These are phyloP conservation scores for Pseudachorutes palmiensis DNA, from an alignment of 1,140 invertebrate genomes.

Conservation along the genomic window DNA sequence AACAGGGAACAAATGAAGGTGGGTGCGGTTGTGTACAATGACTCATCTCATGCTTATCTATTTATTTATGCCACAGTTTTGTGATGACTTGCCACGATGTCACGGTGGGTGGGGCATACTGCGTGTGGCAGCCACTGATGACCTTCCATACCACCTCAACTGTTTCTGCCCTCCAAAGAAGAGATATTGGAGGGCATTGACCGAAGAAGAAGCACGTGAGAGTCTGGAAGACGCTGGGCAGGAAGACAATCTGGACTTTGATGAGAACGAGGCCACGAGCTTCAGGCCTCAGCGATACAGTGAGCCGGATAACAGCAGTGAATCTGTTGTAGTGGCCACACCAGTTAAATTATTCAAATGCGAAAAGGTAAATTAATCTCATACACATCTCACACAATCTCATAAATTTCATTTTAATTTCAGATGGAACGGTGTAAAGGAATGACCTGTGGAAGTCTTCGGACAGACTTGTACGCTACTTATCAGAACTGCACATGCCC, in stretches of 20 bases:
- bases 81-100: neutral
- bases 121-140: neutral
- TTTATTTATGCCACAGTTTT: conserved; percentile 5
- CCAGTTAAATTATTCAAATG: conserved; percentile 2
- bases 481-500: conserved; percentile 11
- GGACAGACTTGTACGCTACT: neutral
- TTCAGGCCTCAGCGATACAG: neutral
- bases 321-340: neutral
- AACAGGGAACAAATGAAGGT: conserved; percentile 13
- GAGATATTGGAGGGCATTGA: neutral
- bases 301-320: neutral
- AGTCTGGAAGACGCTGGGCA: neutral
- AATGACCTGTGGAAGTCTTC: neutral
- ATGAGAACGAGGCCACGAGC: neutral
- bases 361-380: conserved; percentile 2
- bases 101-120: neutral
- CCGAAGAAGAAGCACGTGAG: neutral
- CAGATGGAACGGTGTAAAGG: neutral
- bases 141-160: conserved; percentile 2
- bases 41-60: too few relatives aligned
- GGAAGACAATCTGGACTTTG: neutral
- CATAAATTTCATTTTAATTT: neutral
- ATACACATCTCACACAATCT: neutral
- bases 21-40: too few relatives aligned
- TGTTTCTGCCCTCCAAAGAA: conserved; percentile 2